Evolutionary conservation across 2,888 invertebrate genomes (phyloP).

Genomic region (Athalia rosae): DNA sequence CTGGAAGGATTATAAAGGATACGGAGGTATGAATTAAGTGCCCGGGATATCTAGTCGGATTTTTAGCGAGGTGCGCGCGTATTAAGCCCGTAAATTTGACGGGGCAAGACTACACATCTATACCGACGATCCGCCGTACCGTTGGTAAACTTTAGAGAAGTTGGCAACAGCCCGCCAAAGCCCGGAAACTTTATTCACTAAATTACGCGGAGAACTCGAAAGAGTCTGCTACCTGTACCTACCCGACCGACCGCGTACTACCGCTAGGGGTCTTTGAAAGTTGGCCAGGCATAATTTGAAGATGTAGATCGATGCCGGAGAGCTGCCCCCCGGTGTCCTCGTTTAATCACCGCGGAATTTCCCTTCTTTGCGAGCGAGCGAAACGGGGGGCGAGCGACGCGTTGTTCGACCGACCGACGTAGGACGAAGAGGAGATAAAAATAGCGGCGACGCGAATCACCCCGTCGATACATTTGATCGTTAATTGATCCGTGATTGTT

Average conservation of each 20-base stretch:
- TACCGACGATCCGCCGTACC: conserved; percentile 51
- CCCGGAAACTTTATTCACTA: conserved; percentile 64
- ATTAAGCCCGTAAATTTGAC: conserved; percentile 3
- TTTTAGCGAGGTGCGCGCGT: background rate
- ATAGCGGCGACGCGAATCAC: conserved; percentile 16
- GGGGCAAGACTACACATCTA: conserved; percentile 22
- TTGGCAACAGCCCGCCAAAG: conserved; percentile 53
- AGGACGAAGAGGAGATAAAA: conserved; percentile 8
- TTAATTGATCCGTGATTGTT: conserved; percentile 55
- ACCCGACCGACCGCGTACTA: conserved; percentile 18
- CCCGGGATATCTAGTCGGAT: background rate
- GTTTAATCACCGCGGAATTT: too few relatives aligned
- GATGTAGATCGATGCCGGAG: conserved; percentile 42
- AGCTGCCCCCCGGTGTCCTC: too few relatives aligned
- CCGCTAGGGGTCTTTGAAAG: conserved; percentile 44
- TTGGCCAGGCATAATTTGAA: conserved; percentile 47
- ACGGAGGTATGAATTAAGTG: background rate
- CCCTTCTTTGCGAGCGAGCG: background rate
- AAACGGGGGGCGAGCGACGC: conserved; percentile 35
- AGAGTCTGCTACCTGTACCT: conserved; percentile 60
- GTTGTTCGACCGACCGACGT: conserved; percentile 12
- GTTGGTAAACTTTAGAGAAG: conserved; percentile 53
- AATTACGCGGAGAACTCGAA: conserved; percentile 64
- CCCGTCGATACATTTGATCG: conserved; percentile 33
- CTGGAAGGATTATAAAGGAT: background rate